A percentile compares a stretch with the other conserved stretches of the same genome.
These are phyloP conservation scores for Nyctalus aviator DNA, from an alignment of 2,797 vertebrate species.

Conservation along the genomic window DNA sequence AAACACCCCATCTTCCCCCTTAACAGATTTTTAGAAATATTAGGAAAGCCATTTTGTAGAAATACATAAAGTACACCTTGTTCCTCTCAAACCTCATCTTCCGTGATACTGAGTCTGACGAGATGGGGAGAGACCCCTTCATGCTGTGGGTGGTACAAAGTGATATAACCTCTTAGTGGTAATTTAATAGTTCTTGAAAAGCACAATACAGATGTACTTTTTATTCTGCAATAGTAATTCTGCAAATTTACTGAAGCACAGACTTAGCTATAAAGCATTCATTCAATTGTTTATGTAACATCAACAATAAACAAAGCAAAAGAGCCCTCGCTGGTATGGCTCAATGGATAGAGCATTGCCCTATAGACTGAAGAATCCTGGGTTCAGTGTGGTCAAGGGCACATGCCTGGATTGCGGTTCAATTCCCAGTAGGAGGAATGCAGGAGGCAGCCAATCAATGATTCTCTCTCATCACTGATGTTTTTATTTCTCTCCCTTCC, in stretches of 20 bases:
- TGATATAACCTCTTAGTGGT: background rate
- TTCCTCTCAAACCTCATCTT: background rate
- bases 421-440: too few species aligned
- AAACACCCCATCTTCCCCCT: background rate
- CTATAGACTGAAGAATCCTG: too few species aligned
- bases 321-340: too few species aligned
- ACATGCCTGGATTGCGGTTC: too few species aligned
- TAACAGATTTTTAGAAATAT: fast-evolving
- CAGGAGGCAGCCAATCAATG: too few species aligned
- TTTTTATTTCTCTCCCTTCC: too few species aligned
- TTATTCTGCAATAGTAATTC: background rate
- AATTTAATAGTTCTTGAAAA: background rate
- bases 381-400: too few species aligned
- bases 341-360: too few species aligned
- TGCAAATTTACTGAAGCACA: background rate
- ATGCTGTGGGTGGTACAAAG: background rate
- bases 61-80: fast-evolving
- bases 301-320: background rate
- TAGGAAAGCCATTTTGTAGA: background rate
- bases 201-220: background rate
- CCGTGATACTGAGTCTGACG: fast-evolving
- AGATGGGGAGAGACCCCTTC: background rate
- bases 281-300: background rate
- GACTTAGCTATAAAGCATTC: background rate
- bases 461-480: too few species aligned